Base-by-base conservation (phyloP, 2,797 vertebrate genomes). In the Lithobates sylvaticus region DNA sequence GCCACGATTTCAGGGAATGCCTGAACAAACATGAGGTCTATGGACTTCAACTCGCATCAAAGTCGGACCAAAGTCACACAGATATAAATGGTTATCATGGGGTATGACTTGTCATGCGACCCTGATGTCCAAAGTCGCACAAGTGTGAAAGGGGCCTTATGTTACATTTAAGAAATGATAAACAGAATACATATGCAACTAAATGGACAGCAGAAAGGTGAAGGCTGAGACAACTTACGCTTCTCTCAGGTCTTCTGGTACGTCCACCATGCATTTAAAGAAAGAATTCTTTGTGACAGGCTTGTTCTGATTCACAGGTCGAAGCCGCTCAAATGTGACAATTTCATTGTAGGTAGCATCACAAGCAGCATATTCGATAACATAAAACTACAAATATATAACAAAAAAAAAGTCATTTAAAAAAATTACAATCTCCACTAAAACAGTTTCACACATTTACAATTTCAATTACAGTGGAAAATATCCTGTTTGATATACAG, bases 281-380 rank as follows among this genome's bases (percentile, higher is more conserved):
- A 99, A 99, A 42, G 96, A 96, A 93, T 96, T 97, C 93, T 97
- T 96, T 88, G 96, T 97, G 91, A 99, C 94, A 78, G 97, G 93
- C 95, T 98, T 97, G 91, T 98, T 99, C 76, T 96, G 92, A 94
- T 99, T 99, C 91, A 99, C 95, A 76, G 96, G 98, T 84, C 98
- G 97, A 89, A 99, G 96, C 78, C 98, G 96, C 86, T 99, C 98
- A 0, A 97, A 98, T 81, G 98, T 99, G 89, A 99, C 98, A 5
- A 99, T 99, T 94, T 99, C 98, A 42, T 99, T 99, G 93, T 99
- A 99, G 79, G 97, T 99, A 89, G 98, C 97, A 74, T 99, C 98
- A 88, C 98, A 99, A 87, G 98, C 98, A 84, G 98, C 98, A 44
- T 99, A 99, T 91, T 99, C 98, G 70, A 99, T 99, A 90, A 99